Base-by-base conservation (phyloP, 1,140 invertebrate species). In the Drosophila truncata region DNA sequence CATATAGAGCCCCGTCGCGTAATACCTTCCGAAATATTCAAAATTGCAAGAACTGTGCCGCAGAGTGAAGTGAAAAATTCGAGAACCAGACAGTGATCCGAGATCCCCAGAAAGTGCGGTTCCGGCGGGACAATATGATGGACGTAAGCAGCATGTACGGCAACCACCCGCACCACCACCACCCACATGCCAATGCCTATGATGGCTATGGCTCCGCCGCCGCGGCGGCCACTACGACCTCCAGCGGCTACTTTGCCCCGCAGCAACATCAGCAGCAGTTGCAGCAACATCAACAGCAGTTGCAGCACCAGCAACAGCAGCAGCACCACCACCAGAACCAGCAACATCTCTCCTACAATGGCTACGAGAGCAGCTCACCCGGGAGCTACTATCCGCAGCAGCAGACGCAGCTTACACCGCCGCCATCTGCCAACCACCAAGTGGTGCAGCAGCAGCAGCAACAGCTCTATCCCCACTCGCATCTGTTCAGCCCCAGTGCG, bases 111-210 rank as follows among this genome's bases (percentile, higher is more conserved):
- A 20, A 41, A 78, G 82, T 78, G 72, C 50, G 83, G 72, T 73
- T 81, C 65, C 70, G 79, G 82, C 72, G 69, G 27, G 65, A 79
- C 91, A 93, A 93, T 85, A 96, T 94, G 95, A 96, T 95, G 95
- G 95, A 96, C 94, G 94, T 96, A 93, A 94, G 95, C 93, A 96
- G 94, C 93, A 96, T 96, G 95, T 96, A 95, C 94, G 95, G 95
- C 82, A 93, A 94, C 93, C 93, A 93, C 92, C 91, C 94, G 93
- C 93, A 93, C 88, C 91, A 92, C 71, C 91, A 91, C 47, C 91
- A 92, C 64, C 77, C 81, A 64, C 60, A 83, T 50, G 92, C 84
- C 44, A 92, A 93, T 78, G 92, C 90, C 80, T 93, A 92, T 82
- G 92, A 91, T 58, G 92, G 91, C 50, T 93, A 92, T 27, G 90